Base-by-base conservation (phyloP, 30 jellyfish, hydroid and myxozoan species). In the Catostylus mosaicus region DNA sequence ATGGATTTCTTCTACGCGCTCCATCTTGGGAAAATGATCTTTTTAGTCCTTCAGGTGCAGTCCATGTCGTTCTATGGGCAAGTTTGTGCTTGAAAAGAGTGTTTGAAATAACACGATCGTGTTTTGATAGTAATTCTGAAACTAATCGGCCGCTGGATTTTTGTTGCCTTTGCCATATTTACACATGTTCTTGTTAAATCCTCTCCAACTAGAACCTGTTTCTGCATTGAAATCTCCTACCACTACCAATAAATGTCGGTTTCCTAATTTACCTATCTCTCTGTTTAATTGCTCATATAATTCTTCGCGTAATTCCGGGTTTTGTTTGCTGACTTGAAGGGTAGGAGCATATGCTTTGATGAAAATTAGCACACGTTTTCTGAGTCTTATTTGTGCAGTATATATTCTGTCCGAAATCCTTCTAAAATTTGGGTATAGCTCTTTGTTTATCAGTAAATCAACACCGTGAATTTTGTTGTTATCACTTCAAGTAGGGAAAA, bases 1-100 rank as follows among this genome's bases (percentile, higher is more conserved):
- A 36, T 9, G 90, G 90, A 50, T 79, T 79, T 79, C 90, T 36
- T 62, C 83, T 64, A 6, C 26, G 36, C 12, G 35, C 30, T 32
- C 67, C 67, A 47, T 18, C 67, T 30, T 50, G 82, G 73, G 73
- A 38, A 40, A 20, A 11, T 4, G 40, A 67, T 30, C 52, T 47
- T 1, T 67, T 74, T 50, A 80, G 43, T 66, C 83, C 67, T 47
- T 66, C 85, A 45, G 92, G 92, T 48, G 92, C 92, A 67, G 77
- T 82, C 86, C 87, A 83, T 52, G 86, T 83, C 65, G 86, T 83
- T 68, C 93, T 54, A 33, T 83, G 86, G 79, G 83, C 83, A n/a
- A 80, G 69, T 50, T 81, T 81, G 74, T 81, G 91, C 73, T 78
- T 78, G 73, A 78, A 78, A 27, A 78, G 82, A 37, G 89, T 45